Conservation (phyloP, 2,888 invertebrate species). For the Chrysolina oricalcia region DNA sequence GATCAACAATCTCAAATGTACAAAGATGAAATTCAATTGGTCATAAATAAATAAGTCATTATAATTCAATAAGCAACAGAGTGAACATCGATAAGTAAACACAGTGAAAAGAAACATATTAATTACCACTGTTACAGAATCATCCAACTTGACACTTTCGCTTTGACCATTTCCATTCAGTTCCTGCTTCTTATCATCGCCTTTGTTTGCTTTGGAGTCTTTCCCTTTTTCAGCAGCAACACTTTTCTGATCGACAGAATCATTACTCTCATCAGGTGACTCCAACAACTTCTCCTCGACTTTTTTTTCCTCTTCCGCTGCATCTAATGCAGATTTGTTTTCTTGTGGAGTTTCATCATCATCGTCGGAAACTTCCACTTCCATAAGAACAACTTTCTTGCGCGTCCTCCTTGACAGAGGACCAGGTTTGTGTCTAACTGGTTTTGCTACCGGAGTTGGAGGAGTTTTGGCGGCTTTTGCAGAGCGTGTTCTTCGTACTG, state of each 20-base stretch:
- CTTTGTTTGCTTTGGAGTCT: slow-evolving; percentile 5
- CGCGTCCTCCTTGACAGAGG: slow-evolving; percentile 66
- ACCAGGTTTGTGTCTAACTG: slow-evolving; percentile 59
- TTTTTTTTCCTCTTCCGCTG: slow-evolving; percentile 53
- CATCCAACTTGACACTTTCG: not conserved
- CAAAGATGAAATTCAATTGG: no score
- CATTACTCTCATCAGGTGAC: slow-evolving; percentile 47
- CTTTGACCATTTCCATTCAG: slow-evolving; percentile 31
- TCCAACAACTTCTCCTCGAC: slow-evolving; percentile 37
- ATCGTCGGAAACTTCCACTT: slow-evolving; percentile 73
- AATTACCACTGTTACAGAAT: slow-evolving; percentile 14
- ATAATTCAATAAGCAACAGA: not conserved
- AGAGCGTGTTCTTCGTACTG: slow-evolving; percentile 76
- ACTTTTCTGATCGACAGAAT: slow-evolving; percentile 55
- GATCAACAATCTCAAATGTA: not conserved
- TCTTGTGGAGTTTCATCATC: slow-evolving; percentile 60
- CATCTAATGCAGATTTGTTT: slow-evolving; percentile 43
- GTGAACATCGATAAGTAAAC: not conserved
- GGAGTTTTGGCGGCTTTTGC: slow-evolving; percentile 71
- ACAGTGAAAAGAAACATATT: not conserved
- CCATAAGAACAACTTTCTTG: slow-evolving; percentile 70
- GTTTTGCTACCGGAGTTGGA: slow-evolving; percentile 60
- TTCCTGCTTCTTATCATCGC: slow-evolving; percentile 34
- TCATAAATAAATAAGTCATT: not conserved
- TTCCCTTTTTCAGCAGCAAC: slow-evolving; percentile 19